Base-by-base conservation (phyloP, 2,888 invertebrate genomes). In the Malachius bipustulatus region DNA sequence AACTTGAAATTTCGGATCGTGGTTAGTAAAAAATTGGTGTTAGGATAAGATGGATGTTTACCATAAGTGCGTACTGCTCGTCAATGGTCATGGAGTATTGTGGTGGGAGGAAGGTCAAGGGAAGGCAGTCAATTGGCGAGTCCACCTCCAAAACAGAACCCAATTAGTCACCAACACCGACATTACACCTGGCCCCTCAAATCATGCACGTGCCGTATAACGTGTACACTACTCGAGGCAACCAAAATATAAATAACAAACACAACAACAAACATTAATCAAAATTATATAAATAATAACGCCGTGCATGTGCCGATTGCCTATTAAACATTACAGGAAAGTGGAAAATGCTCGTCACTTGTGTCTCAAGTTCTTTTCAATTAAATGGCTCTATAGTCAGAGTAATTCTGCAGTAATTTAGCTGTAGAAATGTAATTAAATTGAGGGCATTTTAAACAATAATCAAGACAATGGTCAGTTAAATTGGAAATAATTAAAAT, bases 91-190 rank as follows among this genome's bases (percentile, higher is more conserved):
- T 59, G 60, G 62, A 61, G 56, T 59, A 51, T 47, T 55, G 46
- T 47, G 49, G 55, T 48, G 60, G 57, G 57, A 58, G 57, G 61
- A 60, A 59, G 63, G 59, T 59, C 56, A 62, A 60, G 61, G 66
- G 66, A 60, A 67, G 63, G 63, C 67, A 57, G 62, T 67, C 66
- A 62, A 64, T 62, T 62, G 66, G 63, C 62, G 64, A 61, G 60
- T 69, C 67, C 68, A 62, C 61, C 69, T 69, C 69, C 55, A 56
- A 54, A 51, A 56, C 49, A 55, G 54, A 57, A 53, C 53, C 54
- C 54, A 56, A 58, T 56, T 57, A 57, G 54, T 56, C 54, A 31
- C 44, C 39, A 46, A 46, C 45, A 47, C 6, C 6, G 35, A 45
- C 38, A 42, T 39, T 12, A 34, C 9, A 8, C 11, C 29, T 34